These are phyloP conservation scores for Xanthia togata DNA, from an alignment of 2,888 invertebrate species.

Conservation along the genomic window DNA sequence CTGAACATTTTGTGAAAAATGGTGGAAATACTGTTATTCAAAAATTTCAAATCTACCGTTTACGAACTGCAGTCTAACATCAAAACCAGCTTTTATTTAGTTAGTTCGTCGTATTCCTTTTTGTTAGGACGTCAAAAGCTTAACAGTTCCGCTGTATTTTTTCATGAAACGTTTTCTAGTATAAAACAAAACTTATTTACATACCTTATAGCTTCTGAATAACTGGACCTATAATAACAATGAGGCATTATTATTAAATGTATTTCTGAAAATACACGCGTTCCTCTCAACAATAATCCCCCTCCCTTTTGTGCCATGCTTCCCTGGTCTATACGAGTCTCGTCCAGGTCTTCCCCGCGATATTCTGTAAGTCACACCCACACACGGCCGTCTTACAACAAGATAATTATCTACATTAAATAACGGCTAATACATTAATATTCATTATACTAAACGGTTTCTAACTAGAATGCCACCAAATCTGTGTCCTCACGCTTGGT, in stretches of 20 bases:
- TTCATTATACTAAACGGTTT: background rate
- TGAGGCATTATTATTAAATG: background rate
- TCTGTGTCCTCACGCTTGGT: constrained; percentile 13
- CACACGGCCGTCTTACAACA: background rate
- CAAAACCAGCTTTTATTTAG: constrained; percentile 3
- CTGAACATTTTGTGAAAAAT: background rate
- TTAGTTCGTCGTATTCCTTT: constrained; percentile 14
- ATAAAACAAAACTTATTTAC: background rate
- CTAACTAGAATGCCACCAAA: constrained; percentile 27
- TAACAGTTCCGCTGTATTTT: background rate
- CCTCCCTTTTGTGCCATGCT: background rate
- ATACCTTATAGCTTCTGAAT: background rate
- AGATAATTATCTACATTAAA: background rate
- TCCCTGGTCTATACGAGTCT: background rate
- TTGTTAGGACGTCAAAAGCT: constrained; percentile 15
- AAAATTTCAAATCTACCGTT: background rate
- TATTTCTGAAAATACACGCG: constrained; percentile 2
- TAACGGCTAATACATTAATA: too few relatives aligned
- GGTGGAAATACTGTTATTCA: background rate
- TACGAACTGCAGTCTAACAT: background rate
- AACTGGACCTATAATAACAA: background rate
- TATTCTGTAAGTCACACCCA: background rate
- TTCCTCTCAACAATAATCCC: background rate
- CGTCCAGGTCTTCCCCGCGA: background rate
- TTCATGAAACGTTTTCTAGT: constrained; percentile 11